phyloP scores from a whole-genome alignment of 2,888 invertebrate species.

The Listrodromus nycthemerus region DNA sequence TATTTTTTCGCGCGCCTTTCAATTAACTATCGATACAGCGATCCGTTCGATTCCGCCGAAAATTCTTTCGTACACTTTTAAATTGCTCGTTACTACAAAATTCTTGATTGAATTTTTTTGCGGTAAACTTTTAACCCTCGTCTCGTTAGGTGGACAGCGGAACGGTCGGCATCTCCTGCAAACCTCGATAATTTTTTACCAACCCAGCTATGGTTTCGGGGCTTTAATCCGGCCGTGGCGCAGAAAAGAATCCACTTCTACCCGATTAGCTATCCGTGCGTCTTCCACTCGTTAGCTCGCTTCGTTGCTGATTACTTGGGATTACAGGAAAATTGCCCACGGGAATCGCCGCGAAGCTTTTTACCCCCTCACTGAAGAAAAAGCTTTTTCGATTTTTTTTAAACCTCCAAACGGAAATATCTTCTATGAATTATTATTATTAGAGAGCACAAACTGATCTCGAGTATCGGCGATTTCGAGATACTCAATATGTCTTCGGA shows the following conservation, averaged over 20 bases:
- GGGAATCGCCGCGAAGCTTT: background rate
- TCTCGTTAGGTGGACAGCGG: slow-evolving; percentile 3
- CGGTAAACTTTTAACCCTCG: slow-evolving; percentile 14
- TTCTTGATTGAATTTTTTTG: slow-evolving; percentile 22
- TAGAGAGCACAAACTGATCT: slow-evolving; percentile 3
- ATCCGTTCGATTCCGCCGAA: background rate
- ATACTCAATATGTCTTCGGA: slow-evolving; percentile 72
- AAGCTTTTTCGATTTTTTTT: background rate
- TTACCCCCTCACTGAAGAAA: background rate
- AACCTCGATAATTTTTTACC: slow-evolving; percentile 24
- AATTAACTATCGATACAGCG: slow-evolving; percentile 1
- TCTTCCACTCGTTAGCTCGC: slow-evolving; percentile 36
- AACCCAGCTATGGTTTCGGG: background rate
- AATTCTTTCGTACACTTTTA: background rate
- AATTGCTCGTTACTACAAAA: background rate
- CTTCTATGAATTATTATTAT: slow-evolving; percentile 23
- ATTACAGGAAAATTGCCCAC: slow-evolving; percentile 26
- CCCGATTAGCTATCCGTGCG: slow-evolving; percentile 32
- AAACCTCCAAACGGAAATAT: slow-evolving; percentile 6
- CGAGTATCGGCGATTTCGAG: slow-evolving; percentile 61
- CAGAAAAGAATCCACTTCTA: slow-evolving; percentile 30
- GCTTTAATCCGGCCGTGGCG: slow-evolving; percentile 8
- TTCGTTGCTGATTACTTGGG: slow-evolving; percentile 37
- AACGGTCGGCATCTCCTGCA: background rate
- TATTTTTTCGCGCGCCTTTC: background rate